Percentiles rank a stretch among this genome's conserved stretches.
Conservation (phyloP, 2,888 invertebrate genomes). For the Ochropleura leucogaster region DNA sequence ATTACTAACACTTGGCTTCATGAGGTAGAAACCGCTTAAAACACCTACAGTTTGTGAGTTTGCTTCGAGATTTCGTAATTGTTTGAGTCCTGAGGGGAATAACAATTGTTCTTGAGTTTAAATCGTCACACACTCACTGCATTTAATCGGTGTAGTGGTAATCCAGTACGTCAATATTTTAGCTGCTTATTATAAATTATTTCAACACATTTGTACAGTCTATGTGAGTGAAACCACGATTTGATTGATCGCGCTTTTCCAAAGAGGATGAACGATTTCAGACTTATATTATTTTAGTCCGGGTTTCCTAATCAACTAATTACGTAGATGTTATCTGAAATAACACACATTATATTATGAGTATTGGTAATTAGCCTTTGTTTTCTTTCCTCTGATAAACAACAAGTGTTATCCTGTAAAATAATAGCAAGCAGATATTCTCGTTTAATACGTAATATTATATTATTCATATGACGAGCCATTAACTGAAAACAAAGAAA, state of each 20-base stretch:
- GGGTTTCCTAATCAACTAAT: not conserved
- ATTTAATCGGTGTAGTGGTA: not conserved
- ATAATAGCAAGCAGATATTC: not conserved
- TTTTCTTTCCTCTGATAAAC: not conserved
- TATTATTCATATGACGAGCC: not conserved
- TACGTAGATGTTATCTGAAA: too few species aligned
- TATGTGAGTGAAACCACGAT: too few species aligned
- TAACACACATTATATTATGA: not conserved
- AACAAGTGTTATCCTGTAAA: not conserved
- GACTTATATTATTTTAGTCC: not conserved
- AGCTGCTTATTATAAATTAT: too few species aligned
- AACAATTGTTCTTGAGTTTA: conserved; percentile 8
- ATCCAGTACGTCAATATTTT: not conserved
- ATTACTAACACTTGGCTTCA: conserved; percentile 38
- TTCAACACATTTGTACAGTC: too few species aligned
- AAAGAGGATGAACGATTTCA: not conserved
- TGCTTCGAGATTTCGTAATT: conserved; percentile 8
- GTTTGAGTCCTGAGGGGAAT: conserved; percentile 2
- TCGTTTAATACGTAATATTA: not conserved
- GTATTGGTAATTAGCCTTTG: not conserved
- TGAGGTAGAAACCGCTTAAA: conserved; percentile 33
- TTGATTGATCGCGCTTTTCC: not conserved
- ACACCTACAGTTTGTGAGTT: conserved; percentile 21
- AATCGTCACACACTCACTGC: not conserved
- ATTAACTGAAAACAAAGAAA: conserved; percentile 14